Evolutionary conservation across 2,113 vertebrate genomes (phyloP).

Genomic region (Pseudois nayaur): DNA sequence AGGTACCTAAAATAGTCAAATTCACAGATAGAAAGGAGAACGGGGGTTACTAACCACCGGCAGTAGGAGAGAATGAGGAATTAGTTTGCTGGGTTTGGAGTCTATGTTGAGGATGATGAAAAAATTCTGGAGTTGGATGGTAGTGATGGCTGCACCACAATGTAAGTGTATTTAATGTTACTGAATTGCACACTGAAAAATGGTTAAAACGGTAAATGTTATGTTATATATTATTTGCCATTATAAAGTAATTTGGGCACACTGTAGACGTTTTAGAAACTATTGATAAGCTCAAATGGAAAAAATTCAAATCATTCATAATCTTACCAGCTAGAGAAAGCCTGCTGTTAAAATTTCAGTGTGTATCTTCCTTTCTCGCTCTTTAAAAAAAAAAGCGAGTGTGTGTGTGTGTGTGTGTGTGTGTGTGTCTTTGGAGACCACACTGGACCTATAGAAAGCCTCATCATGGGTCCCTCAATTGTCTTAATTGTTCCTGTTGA

Average conservation of each 20-base stretch:
- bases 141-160: not conserved
- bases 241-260: not conserved
- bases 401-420: not conserved
- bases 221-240: not conserved
- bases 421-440: not conserved
- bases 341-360: not conserved
- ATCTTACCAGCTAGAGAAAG: not conserved
- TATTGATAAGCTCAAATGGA: not conserved
- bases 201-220: not conserved
- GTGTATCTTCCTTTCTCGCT: not conserved
- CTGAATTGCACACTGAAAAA: not conserved
- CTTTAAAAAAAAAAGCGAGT: not conserved
- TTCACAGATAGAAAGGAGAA: not conserved
- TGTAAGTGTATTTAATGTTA: not conserved
- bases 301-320: not conserved
- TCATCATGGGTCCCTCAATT: not conserved
- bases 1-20: not conserved
- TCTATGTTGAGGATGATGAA: not conserved
- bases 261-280: slow-evolving; percentile 17
- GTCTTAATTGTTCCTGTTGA: not conserved
- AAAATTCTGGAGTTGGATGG: not conserved
- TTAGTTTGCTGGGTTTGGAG: not conserved
- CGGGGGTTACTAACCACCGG: not conserved
- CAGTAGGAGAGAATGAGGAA: too few species aligned
- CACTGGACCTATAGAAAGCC: not conserved